A percentile compares a stretch with the other conserved stretches of the same genome.
phyloP scores from a whole-genome alignment of 2,888 invertebrate genomes.

The Pharmacophagus antenor region DNA sequence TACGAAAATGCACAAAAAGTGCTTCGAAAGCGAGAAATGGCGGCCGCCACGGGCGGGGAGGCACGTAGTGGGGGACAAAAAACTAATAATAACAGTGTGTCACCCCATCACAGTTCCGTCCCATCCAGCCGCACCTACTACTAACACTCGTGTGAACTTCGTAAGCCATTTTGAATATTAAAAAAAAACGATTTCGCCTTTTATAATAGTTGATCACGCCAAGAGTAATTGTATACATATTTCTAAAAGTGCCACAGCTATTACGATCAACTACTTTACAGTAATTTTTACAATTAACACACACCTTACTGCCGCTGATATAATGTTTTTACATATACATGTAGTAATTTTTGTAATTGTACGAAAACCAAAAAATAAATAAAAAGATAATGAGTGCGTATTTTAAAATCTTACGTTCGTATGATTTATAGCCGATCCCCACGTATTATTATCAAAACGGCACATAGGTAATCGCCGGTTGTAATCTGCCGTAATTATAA shows the following conservation, averaged over 20 bases:
- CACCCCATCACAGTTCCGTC: constrained; percentile 73
- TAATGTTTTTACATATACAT: constrained; percentile 8
- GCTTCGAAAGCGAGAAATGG: constrained; percentile 67
- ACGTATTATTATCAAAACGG: constrained; percentile 61
- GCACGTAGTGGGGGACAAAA: constrained; percentile 62
- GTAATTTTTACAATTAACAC: background rate
- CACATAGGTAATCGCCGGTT: constrained; percentile 52
- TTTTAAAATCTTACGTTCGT: constrained; percentile 43
- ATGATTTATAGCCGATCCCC: constrained; percentile 39
- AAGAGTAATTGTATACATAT: background rate
- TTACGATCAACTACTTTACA: background rate
- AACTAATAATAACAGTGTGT: constrained; percentile 78
- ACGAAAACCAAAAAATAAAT: constrained; percentile 14
- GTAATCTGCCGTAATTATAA: constrained; percentile 78
- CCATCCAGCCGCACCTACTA: constrained; percentile 63
- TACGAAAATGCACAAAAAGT: constrained; percentile 60
- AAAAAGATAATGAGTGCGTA: too few relatives aligned
- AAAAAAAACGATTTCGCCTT: constrained; percentile 20
- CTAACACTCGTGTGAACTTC: constrained; percentile 59
- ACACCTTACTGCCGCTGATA: constrained; percentile 5
- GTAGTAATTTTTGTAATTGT: constrained; percentile 15
- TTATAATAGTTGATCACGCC: constrained; percentile 13
- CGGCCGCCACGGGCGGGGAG: constrained; percentile 53
- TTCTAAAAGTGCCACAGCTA: background rate
- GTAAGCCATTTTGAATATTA: constrained; percentile 48